Base-by-base conservation (phyloP, 2,888 invertebrate species). In the Sinelater perroti region DNA sequence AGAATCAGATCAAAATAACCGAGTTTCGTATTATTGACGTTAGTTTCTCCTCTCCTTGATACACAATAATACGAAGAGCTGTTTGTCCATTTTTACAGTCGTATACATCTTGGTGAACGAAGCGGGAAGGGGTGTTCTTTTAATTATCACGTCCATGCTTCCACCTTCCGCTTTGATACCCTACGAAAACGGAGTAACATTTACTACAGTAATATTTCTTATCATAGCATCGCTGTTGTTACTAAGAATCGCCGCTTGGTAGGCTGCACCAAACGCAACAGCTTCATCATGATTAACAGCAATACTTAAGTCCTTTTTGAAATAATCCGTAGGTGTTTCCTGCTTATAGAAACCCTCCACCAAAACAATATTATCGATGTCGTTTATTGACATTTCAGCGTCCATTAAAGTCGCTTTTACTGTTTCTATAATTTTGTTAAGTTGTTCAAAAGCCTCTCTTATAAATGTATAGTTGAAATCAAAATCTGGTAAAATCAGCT, bases 211-310 rank as follows among this genome's bases (percentile, higher is more conserved):
- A 3, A 56, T 24, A 11, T 45, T 35, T 21, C 26, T 33, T n/a
- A 53, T 21, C 6, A 35, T 16, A 31, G 26, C 8, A 18, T 20
- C 16, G 10, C 55, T 6, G 7, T 54, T 31, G n/a, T 56, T 51
- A 21, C 40, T 50, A 42, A 63, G 45, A 26, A 59, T 59, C 3
- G 59, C 59, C 16, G 63, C 63, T 51, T 61, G 59, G 17, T 51
- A 45, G 1, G 59, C 59, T 7, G 63, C 63, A 24, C 63, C 63
- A 18, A 51, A 55, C 8, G 63, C 56, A 14, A 63, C 59, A 2
- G 59, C 63, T 45, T 61, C 60, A 24, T 60, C 60, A 13, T 60
- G 60, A 50, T 63, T 57, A 18, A 63, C 13, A 6, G 56, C 46
- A 11, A 21, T 31, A 20, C 56, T 59, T 17, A 59, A 16, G 7